Evolutionary conservation across 2,888 invertebrate species (phyloP).

Genomic region (Acanthosepion esculentum): DNA sequence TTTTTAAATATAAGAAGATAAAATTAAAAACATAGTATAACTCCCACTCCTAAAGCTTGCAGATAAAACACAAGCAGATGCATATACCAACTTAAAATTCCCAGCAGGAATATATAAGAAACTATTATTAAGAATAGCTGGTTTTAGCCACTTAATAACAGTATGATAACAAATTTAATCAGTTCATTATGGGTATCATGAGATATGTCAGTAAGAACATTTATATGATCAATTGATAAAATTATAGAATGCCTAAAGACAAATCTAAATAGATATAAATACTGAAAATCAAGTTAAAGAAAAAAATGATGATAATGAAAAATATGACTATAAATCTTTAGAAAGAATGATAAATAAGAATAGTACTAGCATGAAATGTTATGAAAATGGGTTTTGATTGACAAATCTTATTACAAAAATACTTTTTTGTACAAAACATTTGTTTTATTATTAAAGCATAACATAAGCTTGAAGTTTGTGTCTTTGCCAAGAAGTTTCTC

Average conservation of each 20-base stretch:
- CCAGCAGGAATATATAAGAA: neutral
- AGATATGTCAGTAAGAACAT: neutral
- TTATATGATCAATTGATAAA: neutral
- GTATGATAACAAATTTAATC: too few relatives aligned
- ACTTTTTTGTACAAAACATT: neutral
- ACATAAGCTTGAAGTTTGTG: too few relatives aligned
- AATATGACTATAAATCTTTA: neutral
- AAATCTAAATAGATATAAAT: neutral
- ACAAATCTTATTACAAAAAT: neutral
- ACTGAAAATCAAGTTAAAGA: neutral
- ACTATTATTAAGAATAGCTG: neutral
- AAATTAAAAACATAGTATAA: too few relatives aligned
- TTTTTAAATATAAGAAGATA: neutral
- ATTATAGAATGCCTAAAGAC: neutral
- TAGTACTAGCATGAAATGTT: neutral
- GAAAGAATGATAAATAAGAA: neutral
- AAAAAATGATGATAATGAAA: neutral
- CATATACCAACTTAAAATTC: neutral
- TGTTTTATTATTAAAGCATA: too few relatives aligned
- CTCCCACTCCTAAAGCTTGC: neutral
- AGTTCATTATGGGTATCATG: too few relatives aligned
- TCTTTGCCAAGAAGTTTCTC: too few relatives aligned
- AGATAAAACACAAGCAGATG: neutral
- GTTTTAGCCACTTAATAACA: neutral
- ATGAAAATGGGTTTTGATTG: neutral